A percentile compares a stretch with the other conserved stretches of the same genome.
Conservation (phyloP, 2,113 vertebrate genomes). For the Macheiramphus alcinus region DNA sequence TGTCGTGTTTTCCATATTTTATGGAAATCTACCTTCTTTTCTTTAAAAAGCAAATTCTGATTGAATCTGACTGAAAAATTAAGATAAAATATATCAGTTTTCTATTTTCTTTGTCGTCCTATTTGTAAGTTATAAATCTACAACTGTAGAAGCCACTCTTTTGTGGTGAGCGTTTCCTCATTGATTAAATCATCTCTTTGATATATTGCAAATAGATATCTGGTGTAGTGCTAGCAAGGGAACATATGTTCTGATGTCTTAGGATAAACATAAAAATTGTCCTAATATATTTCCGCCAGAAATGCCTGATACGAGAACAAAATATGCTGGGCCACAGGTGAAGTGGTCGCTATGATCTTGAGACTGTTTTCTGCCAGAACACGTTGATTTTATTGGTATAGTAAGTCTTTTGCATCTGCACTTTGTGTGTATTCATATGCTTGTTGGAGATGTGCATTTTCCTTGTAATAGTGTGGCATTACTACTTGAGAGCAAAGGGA, state of each 20-base stretch:
- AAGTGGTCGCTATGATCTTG: neutral
- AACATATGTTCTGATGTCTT: neutral
- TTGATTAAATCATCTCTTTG: neutral
- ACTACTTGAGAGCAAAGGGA: neutral
- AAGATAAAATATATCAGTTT: neutral
- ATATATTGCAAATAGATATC: neutral
- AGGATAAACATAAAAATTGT: neutral
- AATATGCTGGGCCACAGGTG: neutral
- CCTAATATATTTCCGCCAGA: neutral
- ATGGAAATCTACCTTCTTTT: neutral
- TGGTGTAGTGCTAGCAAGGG: neutral
- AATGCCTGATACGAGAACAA: neutral
- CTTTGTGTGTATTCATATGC: accelerated
- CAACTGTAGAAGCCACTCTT: neutral
- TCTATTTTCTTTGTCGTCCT: neutral
- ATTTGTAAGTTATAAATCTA: neutral
- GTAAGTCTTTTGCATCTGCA: neutral
- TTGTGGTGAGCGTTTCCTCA: neutral
- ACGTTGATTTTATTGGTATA: neutral
- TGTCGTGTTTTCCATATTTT: neutral
- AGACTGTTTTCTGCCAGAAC: neutral
- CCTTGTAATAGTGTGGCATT: neutral
- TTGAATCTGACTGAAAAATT: neutral
- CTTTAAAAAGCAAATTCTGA: neutral
- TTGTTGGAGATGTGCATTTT: neutral